Evolutionary conservation across 2,797 vertebrate species (phyloP).

Genomic region (Amblyraja radiata): DNA sequence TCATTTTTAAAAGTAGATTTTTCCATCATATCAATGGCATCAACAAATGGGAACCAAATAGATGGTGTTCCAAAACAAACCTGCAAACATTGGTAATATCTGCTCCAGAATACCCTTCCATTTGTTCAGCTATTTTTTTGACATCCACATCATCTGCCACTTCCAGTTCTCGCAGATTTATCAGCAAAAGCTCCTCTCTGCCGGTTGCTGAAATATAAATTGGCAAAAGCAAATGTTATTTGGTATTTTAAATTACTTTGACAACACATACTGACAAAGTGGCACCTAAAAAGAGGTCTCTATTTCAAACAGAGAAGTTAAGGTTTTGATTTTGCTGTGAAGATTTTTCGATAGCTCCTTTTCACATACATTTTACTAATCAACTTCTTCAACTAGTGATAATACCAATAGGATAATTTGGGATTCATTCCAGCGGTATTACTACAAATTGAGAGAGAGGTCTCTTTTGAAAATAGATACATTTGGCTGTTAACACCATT

Average conservation of each 20-base stretch:
- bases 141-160: slow-evolving; percentile 81
- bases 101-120: slow-evolving; percentile 96
- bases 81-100: slow-evolving; percentile 98
- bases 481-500: background rate
- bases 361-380: background rate
- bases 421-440: background rate
- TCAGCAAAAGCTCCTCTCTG: slow-evolving; percentile 83
- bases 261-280: background rate
- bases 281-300: background rate
- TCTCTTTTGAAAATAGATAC: background rate
- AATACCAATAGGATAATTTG: background rate
- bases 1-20: background rate
- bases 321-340: background rate
- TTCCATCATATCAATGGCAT: background rate
- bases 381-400: background rate
- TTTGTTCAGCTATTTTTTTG: slow-evolving; percentile 82
- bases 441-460: background rate
- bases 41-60: background rate
- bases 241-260: background rate
- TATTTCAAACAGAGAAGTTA: background rate
- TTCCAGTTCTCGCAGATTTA: slow-evolving; percentile 88
- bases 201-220: slow-evolving; percentile 68
- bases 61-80: slow-evolving; percentile 51
- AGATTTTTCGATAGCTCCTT: background rate
- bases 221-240: background rate